These are phyloP conservation scores for Eurosta solidaginis DNA, from an alignment of 1,140 invertebrate species.

Conservation along the genomic window DNA sequence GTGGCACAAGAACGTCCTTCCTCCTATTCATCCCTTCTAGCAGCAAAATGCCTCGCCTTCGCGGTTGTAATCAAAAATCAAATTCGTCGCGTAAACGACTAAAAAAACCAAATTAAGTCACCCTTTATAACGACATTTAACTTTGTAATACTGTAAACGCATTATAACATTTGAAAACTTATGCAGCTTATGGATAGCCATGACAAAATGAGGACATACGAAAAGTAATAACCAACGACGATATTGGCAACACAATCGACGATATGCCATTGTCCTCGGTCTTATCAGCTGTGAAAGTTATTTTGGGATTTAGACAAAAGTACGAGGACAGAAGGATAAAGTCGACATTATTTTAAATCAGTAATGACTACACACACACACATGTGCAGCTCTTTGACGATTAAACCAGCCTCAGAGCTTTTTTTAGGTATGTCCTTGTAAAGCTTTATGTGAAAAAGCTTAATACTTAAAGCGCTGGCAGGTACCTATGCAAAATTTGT, in stretches of 20 bases:
- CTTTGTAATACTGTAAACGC: slow-evolving; percentile 20
- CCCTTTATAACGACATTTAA: slow-evolving; percentile 27
- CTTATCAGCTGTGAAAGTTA: slow-evolving; percentile 26
- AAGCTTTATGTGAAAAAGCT: too few relatives aligned
- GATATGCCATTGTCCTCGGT: background rate
- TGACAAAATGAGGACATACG: background rate
- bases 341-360: too few relatives aligned
- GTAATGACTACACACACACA: too few relatives aligned
- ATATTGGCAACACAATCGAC: too few relatives aligned
- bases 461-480: too few relatives aligned
- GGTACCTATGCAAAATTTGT: too few relatives aligned
- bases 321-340: too few relatives aligned
- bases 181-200: slow-evolving; percentile 2
- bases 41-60: background rate
- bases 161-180: slow-evolving; percentile 20
- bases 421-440: too few relatives aligned
- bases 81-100: background rate
- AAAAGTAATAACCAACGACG: slow-evolving; percentile 22
- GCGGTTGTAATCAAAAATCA: slow-evolving; percentile 23
- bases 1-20: background rate
- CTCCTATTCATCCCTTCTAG: background rate
- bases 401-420: too few relatives aligned
- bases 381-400: too few relatives aligned
- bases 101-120: slow-evolving; percentile 17
- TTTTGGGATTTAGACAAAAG: background rate